Conservation (phyloP, 1,140 invertebrate species). For the Heterodera carotae region DNA sequence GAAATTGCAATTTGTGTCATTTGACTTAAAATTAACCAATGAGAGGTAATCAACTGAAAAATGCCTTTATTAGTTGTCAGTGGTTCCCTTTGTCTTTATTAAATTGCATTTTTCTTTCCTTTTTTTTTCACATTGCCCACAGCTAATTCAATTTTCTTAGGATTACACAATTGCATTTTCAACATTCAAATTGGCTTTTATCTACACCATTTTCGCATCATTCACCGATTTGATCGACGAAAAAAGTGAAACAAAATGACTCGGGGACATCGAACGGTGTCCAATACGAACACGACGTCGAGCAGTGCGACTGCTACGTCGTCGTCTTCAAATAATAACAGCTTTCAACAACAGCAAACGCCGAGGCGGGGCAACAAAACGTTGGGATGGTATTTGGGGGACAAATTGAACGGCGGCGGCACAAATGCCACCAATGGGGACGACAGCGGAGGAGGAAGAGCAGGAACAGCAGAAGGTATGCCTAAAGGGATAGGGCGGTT, state of each 20-base stretch:
- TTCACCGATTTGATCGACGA: background rate
- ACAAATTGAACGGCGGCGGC: conserved; percentile 14
- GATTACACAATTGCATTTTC: conserved; percentile 1
- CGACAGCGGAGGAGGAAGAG: background rate
- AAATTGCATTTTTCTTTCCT: background rate
- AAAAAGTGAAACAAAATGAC: conserved; percentile 6
- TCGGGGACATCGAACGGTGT: background rate
- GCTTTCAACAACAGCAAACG: conserved; percentile 3
- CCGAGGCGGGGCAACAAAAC: conserved; percentile 33
- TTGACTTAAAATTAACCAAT: too few species aligned
- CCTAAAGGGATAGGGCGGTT: too few species aligned
- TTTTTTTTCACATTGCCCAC: background rate
- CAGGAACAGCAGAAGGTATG: background rate
- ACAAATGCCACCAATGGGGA: conserved; percentile 3
- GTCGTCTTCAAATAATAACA: conserved; percentile 17
- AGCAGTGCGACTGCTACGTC: conserved; percentile 3
- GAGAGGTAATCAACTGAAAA: too few species aligned
- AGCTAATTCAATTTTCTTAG: background rate
- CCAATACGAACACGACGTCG: background rate
- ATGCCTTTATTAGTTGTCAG: too few species aligned
- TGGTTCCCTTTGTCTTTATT: too few species aligned
- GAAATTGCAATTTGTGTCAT: too few species aligned
- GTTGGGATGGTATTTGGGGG: conserved; percentile 29
- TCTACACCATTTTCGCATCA: background rate
- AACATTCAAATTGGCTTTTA: conserved; percentile 15